These are phyloP conservation scores for Thalassoma bifasciatum DNA, from an alignment of 2,113 vertebrate genomes.

Conservation along the genomic window DNA sequence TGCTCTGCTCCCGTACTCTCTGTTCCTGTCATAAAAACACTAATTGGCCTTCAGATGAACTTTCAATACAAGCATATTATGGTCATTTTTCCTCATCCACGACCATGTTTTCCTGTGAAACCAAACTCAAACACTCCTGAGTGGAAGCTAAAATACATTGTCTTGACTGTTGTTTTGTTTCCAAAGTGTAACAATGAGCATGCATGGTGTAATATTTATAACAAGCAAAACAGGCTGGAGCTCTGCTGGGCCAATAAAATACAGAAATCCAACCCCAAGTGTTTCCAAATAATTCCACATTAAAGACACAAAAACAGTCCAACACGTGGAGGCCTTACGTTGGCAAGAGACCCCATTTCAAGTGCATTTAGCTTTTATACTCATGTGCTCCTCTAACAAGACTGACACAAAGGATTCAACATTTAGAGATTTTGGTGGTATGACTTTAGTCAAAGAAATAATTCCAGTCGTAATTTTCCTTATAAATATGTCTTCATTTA, in stretches of 20 bases:
- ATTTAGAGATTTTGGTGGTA: too few species aligned
- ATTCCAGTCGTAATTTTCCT: too few species aligned
- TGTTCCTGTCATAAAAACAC: slow-evolving; percentile 41
- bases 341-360: neutral
- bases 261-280: neutral
- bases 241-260: slow-evolving; percentile 9
- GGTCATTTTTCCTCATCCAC: neutral
- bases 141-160: neutral
- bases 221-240: slow-evolving; percentile 1
- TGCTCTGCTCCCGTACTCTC: slow-evolving; percentile 25
- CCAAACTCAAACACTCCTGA: neutral
- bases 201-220: slow-evolving; percentile 10
- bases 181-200: slow-evolving; percentile 14
- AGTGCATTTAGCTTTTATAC: neutral
- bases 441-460: too few species aligned
- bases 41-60: slow-evolving; percentile 33
- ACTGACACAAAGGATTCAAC: too few species aligned
- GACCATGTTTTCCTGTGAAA: slow-evolving; percentile 6
- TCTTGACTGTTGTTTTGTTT: neutral
- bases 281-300: slow-evolving; percentile 5
- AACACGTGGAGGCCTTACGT: neutral
- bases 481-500: too few species aligned
- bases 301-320: slow-evolving; percentile 5
- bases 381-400: neutral
- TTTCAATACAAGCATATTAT: slow-evolving; percentile 15